Evolutionary conservation across 2,888 invertebrate species (phyloP), one percentile per base, ranked within the genome.

Genomic region (Cryptocephalus primarius): DNA sequence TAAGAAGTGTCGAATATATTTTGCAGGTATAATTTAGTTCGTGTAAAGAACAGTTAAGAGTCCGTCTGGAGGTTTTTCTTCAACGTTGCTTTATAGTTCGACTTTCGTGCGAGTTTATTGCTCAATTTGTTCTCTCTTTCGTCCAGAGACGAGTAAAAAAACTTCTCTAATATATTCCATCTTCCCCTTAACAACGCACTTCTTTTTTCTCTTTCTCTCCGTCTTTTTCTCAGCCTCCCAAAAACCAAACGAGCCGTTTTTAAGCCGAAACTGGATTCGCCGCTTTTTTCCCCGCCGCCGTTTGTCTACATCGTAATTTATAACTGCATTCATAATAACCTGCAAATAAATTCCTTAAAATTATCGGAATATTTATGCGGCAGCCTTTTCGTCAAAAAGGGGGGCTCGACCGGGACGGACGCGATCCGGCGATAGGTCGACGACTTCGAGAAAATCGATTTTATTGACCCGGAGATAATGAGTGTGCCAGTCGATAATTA

Each of bases 301-400:
- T 43, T 44, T 44, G 34, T 47, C 41, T 41, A 40, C 41, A 44
- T 44, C 32, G 39, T 44, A 47, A 47, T 44, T 47, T 44, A 47
- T 44, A 33, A 33, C 40, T 33, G 44, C 40, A 47, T 47, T 44
- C 43, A 47, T 38, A 39, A 44, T 47, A 33, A 41, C 43, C 43
- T 40, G 44, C 44, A 41, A 47, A 38, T 44, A 38, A 41, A 47
- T 47, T 44, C 47, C 44, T 33, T 42, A 9, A 32, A 11, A 42
- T 42, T 42, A 33, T 32, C 33, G 42, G 14, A 42, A 42, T 32
- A 33, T 42, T 13, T 42, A 13, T 42, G 33, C 42, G 33, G 33
- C 42, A 11, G n/a, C 32, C 13, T 33, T 42, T 42, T 22, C 42
- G 33, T 42, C 42, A 42, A 33, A 41, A 11, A 22, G 22, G 22